Evolutionary conservation across 2,888 invertebrate genomes (phyloP), one percentile per base, ranked within the genome.

Genomic region (Nomada goodeniana): DNA sequence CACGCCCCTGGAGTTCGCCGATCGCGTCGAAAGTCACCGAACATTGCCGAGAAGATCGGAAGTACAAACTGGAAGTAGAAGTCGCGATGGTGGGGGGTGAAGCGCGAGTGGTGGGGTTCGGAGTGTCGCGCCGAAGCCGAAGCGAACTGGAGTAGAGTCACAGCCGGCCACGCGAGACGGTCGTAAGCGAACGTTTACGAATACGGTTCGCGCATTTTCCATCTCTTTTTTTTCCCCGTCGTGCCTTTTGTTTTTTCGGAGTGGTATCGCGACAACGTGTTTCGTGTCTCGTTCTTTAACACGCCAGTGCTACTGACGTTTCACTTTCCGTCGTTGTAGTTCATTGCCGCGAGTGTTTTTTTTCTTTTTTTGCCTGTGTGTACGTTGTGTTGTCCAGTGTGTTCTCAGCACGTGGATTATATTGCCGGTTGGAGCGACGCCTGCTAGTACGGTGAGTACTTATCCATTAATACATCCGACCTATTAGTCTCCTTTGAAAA

Each of bases 131-230:
- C 65, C 79, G 84, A 75, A 80, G 77, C 84, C 64, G 29, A 78
- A 68, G 80, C 74, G 77, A 73, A 71, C 57, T 82, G 84, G 79
- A 83, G 84, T 80, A 81, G 88, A 87, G 90, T 83, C 77, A 85
- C 82, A 85, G 80, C 86, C 89, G 90, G 88, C 79, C 76, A 83
- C 88, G 88, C 87, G 88, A 86, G 83, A 86, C 71, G 80, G 73
- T 86, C 67, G 74, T 23, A 69, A 80, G 65, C 75, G 69, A 74
- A 53, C 61, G 63, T 81, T 71, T 52, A 26, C 65, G 76, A 23
- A 36, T 57, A 63, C 61, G 57, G 44, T 75, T 79, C 81, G 82
- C 72, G 74, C 20, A 73, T 72, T 77, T 72, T 60, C 63, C 71
- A 65, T 72, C 59, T 69, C 68, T 75, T 61, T 20, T 10, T 64